Conservation (phyloP, 1,140 invertebrate species). For the Nautilus pompilius region DNA sequence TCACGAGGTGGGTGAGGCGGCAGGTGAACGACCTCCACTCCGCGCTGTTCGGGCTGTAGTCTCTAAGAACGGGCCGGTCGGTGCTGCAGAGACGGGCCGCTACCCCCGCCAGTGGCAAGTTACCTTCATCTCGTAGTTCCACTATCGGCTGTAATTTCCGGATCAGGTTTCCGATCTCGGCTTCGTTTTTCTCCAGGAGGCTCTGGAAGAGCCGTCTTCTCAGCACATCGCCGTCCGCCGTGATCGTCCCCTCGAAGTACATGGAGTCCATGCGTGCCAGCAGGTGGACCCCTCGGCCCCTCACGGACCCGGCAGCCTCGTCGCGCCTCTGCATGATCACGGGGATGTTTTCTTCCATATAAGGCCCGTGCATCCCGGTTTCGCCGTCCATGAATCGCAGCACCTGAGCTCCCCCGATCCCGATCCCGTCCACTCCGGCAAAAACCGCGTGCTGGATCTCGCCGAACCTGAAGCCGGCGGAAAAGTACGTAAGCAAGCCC, state of each 20-base stretch:
- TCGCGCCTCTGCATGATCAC: slow-evolving; percentile 21
- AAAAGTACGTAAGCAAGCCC: slow-evolving; percentile 32
- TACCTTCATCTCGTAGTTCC: slow-evolving; percentile 15
- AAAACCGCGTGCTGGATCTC: slow-evolving; percentile 33
- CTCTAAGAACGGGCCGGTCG: slow-evolving; percentile 18
- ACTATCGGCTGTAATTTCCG: slow-evolving; percentile 3
- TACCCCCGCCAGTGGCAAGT: slow-evolving; percentile 12
- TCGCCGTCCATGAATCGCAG: slow-evolving; percentile 29
- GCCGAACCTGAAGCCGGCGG: slow-evolving; percentile 33
- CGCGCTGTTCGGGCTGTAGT: slow-evolving; percentile 10
- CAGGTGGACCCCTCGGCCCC: slow-evolving; percentile 23
- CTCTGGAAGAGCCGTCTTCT: slow-evolving; percentile 19
- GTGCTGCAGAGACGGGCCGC: slow-evolving; percentile 20
- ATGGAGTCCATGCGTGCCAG: slow-evolving; percentile 31
- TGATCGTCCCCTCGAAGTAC: slow-evolving; percentile 30
- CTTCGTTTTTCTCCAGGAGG: slow-evolving; percentile 14
- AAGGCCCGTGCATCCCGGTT: slow-evolving; percentile 33
- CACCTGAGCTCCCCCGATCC: slow-evolving; percentile 29
- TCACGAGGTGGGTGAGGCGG: slow-evolving; percentile 13
- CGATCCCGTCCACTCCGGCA: slow-evolving; percentile 31
- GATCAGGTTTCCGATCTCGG: slow-evolving; percentile 10
- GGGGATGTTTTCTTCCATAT: slow-evolving; percentile 38
- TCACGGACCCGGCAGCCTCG: slow-evolving; percentile 20
- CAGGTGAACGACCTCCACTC: slow-evolving; percentile 18
- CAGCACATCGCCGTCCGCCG: slow-evolving; percentile 14